A percentile compares a stretch with the other conserved stretches of the same genome.
These are phyloP conservation scores for Chaenocephalus aceratus DNA, from an alignment of 2,113 vertebrate species.

Conservation along the genomic window DNA sequence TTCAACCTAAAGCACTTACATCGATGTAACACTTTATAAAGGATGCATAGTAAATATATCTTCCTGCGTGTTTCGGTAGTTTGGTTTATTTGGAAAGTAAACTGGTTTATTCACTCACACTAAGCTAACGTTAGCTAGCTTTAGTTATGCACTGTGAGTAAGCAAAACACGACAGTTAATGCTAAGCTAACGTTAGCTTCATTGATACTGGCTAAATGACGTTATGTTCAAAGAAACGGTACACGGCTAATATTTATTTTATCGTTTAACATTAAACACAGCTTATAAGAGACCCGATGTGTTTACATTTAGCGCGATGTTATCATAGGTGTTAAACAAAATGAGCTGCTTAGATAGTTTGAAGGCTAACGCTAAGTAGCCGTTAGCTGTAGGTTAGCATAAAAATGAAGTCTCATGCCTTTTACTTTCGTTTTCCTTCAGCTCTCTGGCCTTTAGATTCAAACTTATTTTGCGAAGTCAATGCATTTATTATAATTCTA, in stretches of 20 bases:
- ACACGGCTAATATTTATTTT: fast-evolving
- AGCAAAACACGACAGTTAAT: constrained; percentile 70
- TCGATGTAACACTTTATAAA: neutral
- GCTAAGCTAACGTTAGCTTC: constrained; percentile 42
- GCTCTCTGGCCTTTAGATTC: neutral
- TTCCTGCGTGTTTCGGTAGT: fast-evolving
- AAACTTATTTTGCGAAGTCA: neutral
- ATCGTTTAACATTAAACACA: fast-evolving
- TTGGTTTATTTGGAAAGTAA: neutral
- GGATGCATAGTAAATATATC: fast-evolving
- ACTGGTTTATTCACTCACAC: neutral
- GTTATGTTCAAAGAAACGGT: neutral
- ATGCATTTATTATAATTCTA: too few relatives aligned
- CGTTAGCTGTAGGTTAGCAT: constrained; percentile 42
- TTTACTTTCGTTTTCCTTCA: constrained; percentile 69
- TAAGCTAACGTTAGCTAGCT: constrained; percentile 53
- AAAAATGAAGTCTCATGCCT: neutral
- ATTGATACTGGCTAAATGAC: neutral
- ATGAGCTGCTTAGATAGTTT: neutral
- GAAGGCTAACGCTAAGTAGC: constrained; percentile 7
- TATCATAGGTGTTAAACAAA: neutral
- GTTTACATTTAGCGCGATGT: neutral
- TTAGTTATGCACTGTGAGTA: constrained; percentile 74
- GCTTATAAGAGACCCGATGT: fast-evolving
- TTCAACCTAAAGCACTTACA: fast-evolving